phyloP scores from a whole-genome alignment of 2,797 vertebrate genomes.

The Xiphophorus birchmanni region DNA sequence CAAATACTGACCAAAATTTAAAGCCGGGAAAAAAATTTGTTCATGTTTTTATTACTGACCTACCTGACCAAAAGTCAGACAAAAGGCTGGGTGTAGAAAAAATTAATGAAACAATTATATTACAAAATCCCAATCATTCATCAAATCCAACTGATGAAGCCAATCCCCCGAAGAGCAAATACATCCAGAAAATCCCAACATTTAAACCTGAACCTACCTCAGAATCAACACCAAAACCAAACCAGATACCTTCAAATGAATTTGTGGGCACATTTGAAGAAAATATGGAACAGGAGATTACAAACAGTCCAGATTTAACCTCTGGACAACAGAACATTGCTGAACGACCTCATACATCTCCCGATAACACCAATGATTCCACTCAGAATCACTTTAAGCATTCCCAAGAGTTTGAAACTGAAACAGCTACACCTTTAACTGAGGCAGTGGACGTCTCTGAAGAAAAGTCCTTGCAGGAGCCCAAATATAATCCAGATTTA shows the following conservation, averaged over 20 bases:
- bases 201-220: conserved; percentile 5
- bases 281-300: background rate
- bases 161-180: background rate
- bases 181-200: background rate
- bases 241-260: conserved; percentile 15
- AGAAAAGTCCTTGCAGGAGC: background rate
- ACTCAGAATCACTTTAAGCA: conserved; percentile 13
- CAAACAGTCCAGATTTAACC: conserved; percentile 25
- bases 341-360: background rate
- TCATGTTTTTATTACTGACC: conserved; percentile 6
- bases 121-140: background rate
- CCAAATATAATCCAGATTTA: background rate
- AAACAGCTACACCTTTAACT: conserved; percentile 2
- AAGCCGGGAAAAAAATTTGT: conserved; percentile 15
- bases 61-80: conserved; percentile 7
- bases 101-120: conserved; percentile 18
- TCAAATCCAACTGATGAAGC: background rate
- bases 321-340: conserved; percentile 19
- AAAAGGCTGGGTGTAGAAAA: conserved; percentile 20
- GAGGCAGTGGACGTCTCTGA: background rate
- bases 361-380: conserved; percentile 22
- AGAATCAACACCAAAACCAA: conserved; percentile 12
- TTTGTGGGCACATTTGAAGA: conserved; percentile 1
- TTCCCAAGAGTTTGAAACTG: background rate
- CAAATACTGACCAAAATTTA: conserved; percentile 20